A percentile compares a stretch with the other conserved stretches of the same genome.
These are phyloP conservation scores for Lepidonotus clava DNA, from an alignment of 2,888 invertebrate species.

Conservation along the genomic window DNA sequence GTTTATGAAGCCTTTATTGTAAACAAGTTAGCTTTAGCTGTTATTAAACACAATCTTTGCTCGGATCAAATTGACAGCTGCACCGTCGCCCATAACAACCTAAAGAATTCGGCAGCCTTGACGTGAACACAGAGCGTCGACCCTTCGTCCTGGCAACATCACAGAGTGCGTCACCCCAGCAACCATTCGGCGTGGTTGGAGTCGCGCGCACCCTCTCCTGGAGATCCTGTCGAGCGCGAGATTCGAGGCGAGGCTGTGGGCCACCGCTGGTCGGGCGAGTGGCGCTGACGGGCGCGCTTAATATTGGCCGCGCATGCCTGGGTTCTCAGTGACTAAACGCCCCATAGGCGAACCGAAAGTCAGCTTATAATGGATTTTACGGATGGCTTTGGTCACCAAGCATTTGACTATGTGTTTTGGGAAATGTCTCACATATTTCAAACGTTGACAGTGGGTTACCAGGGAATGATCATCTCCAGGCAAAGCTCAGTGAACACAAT, in stretches of 20 bases:
- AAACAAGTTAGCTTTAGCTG: too few species aligned
- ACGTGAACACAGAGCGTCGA: too few species aligned
- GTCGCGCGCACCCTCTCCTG: constrained; percentile 18
- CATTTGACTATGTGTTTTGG: constrained; percentile 47
- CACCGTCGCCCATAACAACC: too few species aligned
- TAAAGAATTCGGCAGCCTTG: too few species aligned
- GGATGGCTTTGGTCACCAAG: constrained; percentile 37
- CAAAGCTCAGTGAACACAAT: not conserved
- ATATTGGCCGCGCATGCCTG: constrained; percentile 3
- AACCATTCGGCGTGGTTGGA: constrained; percentile 10
- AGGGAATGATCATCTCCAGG: not conserved
- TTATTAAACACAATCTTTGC: too few species aligned
- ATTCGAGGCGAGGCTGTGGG: not conserved
- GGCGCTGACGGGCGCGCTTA: not conserved
- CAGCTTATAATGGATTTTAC: constrained; percentile 32
- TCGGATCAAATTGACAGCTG: too few species aligned
- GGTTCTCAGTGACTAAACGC: constrained; percentile 2
- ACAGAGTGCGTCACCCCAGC: not conserved
- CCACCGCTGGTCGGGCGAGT: not conserved
- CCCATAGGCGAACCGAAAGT: not conserved
- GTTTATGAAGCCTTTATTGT: too few species aligned
- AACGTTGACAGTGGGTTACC: not conserved
- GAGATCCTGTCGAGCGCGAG: constrained; percentile 37
- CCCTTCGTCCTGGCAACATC: not conserved
- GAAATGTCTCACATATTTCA: not conserved